Conservation (phyloP, 2,113 vertebrate genomes). For the Dascyllus trimaculatus region DNA sequence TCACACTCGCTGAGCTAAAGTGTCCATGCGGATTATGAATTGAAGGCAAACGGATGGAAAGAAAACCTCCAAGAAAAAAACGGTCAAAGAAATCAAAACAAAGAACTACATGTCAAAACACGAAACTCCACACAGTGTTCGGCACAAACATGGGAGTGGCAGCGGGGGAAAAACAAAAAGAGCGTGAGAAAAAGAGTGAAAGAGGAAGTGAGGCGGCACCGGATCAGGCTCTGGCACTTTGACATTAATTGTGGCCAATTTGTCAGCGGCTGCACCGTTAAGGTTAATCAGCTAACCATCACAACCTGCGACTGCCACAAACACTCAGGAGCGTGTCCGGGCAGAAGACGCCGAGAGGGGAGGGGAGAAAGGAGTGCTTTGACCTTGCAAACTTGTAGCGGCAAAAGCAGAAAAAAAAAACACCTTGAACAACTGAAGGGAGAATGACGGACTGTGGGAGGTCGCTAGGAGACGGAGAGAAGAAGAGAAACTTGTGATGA, state of each 20-base stretch:
- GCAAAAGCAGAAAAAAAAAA: not conserved
- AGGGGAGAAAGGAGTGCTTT: not conserved
- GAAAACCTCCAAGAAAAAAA: not conserved
- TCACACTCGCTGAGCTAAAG: no score
- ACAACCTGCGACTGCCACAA: constrained; percentile 32
- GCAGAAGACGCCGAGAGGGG: not conserved
- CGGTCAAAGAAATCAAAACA: not conserved
- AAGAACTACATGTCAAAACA: not conserved
- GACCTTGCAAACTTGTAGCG: not conserved
- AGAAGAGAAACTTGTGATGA: no score
- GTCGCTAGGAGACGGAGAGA: no score
- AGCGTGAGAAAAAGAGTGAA: constrained; percentile 7
- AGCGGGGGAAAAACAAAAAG: not conserved
- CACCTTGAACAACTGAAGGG: not conserved
- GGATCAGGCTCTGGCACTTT: constrained; percentile 3
- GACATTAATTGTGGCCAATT: constrained; percentile 23
- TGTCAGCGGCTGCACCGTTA: constrained; percentile 18
- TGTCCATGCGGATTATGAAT: no score
- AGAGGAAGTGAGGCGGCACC: not conserved
- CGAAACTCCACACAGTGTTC: not conserved
- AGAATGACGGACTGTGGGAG: not conserved
- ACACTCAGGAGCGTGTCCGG: not conserved
- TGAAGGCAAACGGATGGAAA: not conserved
- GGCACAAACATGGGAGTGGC: not conserved
- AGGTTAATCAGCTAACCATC: constrained; percentile 24